Base-by-base conservation (phyloP, 2,888 invertebrate genomes). In the Chouioia cunea region DNA sequence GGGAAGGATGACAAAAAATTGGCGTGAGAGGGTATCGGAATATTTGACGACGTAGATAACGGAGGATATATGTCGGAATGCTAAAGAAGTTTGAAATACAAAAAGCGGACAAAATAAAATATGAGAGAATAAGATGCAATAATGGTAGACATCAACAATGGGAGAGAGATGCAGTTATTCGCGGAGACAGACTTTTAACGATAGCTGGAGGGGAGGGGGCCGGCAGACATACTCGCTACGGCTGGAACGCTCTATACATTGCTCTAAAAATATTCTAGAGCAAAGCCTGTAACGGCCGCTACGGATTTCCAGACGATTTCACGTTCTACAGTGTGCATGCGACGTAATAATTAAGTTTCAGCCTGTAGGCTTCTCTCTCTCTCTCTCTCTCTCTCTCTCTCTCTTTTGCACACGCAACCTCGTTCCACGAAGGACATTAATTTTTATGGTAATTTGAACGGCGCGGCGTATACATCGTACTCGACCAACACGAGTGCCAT, bases 361-460 rank as follows among this genome's bases (percentile, higher is more conserved):
- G 27, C 18, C 6, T 22, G 16, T 56, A 27, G 44, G 36, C 43
- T 15, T 23, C 27, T n/a, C 27, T 1, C 20, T 14, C 36, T 36
- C 27, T n/a, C 2, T 20, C 22, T 43, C 22, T 16, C 43, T 27
- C 14, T n/a, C 18, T 57, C 47, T 36, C 27, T 63, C 20, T 18
- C 36, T 48, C 27, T 16, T 44, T 12, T 27, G 44, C 44, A 15
- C 27, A 12, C 36, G 36, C 48, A 14, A 10, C 20, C 50, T 12
- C 47, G 53, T 57, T 66, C 71, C 59, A 69, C 72, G 74, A 75
- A 73, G 69, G 68, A 72, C 75, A 77, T 80, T 79, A 79, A 80
- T 79, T 79, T 79, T 79, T 78, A 80, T 77, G 79, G 74, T 74
- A 77, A 78, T 78, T 76, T 22, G 46, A 52, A n/a, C n/a, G n/a